Evolutionary conservation across 2,113 vertebrate species (phyloP).

Genomic region (Sprattus sprattus): DNA sequence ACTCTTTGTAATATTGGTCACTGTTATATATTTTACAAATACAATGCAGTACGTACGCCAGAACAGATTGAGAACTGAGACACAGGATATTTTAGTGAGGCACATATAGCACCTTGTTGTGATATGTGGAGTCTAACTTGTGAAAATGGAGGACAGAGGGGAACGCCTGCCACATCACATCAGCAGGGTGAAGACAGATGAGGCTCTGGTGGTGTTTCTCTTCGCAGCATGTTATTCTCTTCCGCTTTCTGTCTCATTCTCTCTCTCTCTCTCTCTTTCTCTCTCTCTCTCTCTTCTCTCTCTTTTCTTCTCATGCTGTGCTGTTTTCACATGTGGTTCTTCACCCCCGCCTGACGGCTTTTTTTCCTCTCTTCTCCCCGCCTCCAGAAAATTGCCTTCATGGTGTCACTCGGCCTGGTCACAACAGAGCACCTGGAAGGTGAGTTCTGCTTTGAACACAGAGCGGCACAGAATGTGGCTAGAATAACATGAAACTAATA

Average conservation of each 20-base stretch:
- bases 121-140: neutral
- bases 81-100: neutral
- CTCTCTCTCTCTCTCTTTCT: neutral
- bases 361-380: conserved; percentile 15
- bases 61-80: neutral
- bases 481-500: neutral
- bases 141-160: neutral
- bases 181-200: neutral
- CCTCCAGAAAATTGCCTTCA: conserved; percentile 95
- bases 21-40: neutral
- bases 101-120: neutral
- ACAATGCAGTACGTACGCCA: neutral
- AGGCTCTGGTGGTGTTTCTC: neutral
- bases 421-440: conserved; percentile 96
- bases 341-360: conserved; percentile 30
- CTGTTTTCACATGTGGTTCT: neutral
- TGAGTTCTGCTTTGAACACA: conserved; percentile 61
- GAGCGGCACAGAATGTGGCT: neutral
- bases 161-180: neutral
- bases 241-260: neutral
- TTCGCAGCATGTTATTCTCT: neutral
- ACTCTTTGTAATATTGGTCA: neutral
- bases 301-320: neutral
- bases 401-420: conserved; percentile 94
- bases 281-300: neutral